A percentile compares a stretch with the other conserved stretches of the same genome.
phyloP scores from a whole-genome alignment of 37 sponge, comb jelly and placozoan genomes.

The Mnemiopsis leidyi region DNA sequence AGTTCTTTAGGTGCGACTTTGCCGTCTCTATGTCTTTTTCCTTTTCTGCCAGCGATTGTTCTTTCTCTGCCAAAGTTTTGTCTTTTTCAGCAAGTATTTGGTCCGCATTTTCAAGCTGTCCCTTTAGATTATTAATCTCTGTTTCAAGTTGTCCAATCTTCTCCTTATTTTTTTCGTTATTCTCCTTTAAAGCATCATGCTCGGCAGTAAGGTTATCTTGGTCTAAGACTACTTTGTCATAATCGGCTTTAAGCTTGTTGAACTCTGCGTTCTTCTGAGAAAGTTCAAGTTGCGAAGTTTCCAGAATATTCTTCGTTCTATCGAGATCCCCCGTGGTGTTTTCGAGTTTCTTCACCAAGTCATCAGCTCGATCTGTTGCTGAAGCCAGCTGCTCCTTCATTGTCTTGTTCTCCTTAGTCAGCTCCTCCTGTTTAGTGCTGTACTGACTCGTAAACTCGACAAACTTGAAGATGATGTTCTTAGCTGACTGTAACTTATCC shows the following conservation, averaged over 20 bases:
- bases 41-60: neutral
- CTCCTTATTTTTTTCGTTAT: neutral
- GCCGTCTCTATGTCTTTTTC: conserved; percentile 52
- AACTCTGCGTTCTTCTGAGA: neutral
- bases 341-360: conserved; percentile 31
- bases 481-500: conserved; percentile 49
- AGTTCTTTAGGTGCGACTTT: conserved; percentile 24
- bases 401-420: conserved; percentile 39
- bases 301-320: conserved; percentile 62
- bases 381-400: conserved; percentile 24
- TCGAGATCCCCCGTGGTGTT: conserved; percentile 28
- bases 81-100: conserved; percentile 38
- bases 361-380: conserved; percentile 33
- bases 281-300: conserved; percentile 40
- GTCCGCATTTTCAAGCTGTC: neutral
- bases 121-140: neutral
- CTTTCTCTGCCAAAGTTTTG: conserved; percentile 51
- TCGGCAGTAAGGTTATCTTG: conserved; percentile 5
- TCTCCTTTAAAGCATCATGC: neutral
- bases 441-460: conserved; percentile 51
- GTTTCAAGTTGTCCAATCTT: neutral
- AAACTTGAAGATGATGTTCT: conserved; percentile 58
- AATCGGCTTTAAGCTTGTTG: conserved; percentile 14
- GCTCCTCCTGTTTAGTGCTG: conserved; percentile 44
- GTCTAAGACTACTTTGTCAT: neutral